Conservation (phyloP, 2,797 vertebrate species). For the Chelonia mydas region DNA sequence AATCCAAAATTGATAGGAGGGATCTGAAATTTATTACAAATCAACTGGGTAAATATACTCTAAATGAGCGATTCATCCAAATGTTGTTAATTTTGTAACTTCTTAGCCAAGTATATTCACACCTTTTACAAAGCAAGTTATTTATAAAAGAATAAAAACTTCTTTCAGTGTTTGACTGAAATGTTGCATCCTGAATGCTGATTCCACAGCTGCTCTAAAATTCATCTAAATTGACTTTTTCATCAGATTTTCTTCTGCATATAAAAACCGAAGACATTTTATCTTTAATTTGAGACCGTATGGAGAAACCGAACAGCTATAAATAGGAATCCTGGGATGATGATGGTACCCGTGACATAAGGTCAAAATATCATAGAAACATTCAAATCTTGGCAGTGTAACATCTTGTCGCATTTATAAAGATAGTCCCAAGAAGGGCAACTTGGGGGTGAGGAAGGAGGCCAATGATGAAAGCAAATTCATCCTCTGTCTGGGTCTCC, state of each 20-base stretch:
- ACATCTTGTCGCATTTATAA: not conserved
- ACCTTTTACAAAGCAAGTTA: slow-evolving; percentile 19
- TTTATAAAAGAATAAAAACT: slow-evolving; percentile 57
- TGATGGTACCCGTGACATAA: not conserved
- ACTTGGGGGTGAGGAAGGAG: not conserved
- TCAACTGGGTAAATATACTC: slow-evolving; percentile 57
- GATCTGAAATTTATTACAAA: slow-evolving; percentile 70
- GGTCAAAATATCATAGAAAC: not conserved
- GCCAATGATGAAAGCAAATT: slow-evolving; percentile 13
- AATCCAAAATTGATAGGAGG: slow-evolving; percentile 53
- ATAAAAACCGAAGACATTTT: slow-evolving; percentile 9
- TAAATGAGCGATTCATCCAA: slow-evolving; percentile 21
- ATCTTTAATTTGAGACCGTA: slow-evolving; percentile 12
- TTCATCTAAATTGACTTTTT: slow-evolving; percentile 11
- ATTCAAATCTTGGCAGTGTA: not conserved
- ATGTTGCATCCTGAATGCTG: not conserved
- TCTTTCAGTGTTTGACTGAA: slow-evolving; percentile 34
- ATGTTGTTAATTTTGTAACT: not conserved
- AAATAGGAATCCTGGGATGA: not conserved
- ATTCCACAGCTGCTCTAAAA: slow-evolving; percentile 31
- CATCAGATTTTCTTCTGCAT: not conserved
- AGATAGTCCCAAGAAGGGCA: not conserved
- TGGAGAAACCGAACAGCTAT: not conserved
- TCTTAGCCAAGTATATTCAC: slow-evolving; percentile 64
- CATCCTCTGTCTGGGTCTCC: not conserved